These are phyloP conservation scores for Apocrypta bakeri DNA, from an alignment of 1,140 invertebrate species.

Conservation along the genomic window DNA sequence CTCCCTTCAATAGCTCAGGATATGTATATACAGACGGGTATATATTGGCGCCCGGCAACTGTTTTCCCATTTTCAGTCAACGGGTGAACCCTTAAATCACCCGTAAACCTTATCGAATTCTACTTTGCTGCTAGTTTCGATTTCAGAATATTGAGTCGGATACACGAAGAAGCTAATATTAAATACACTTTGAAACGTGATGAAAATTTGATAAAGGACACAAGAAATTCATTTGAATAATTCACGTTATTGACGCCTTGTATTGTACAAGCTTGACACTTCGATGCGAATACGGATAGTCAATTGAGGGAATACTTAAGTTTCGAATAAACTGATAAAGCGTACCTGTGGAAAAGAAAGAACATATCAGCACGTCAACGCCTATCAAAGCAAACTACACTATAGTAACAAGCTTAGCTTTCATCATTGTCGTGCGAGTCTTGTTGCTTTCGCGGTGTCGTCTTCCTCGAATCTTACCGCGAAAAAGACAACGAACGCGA, in stretches of 20 bases:
- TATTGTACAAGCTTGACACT: too few species aligned
- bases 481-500: background rate
- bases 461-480: background rate
- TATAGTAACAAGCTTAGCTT: background rate
- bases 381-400: slow-evolving; percentile 1
- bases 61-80: slow-evolving; percentile 41
- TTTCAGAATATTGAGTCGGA: slow-evolving; percentile 12
- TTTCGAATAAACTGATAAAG: too few species aligned
- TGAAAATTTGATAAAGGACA: background rate
- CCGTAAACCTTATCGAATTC: slow-evolving; percentile 40
- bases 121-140: slow-evolving; percentile 25
- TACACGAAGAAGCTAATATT: background rate
- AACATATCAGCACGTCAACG: slow-evolving; percentile 9
- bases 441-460: background rate
- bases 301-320: too few species aligned
- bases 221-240: too few species aligned
- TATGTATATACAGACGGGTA: slow-evolving; percentile 55
- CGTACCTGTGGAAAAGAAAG: background rate
- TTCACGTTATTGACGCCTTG: too few species aligned
- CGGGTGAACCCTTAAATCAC: slow-evolving; percentile 38
- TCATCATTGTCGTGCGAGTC: background rate
- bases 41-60: slow-evolving; percentile 60
- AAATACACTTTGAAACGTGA: background rate
- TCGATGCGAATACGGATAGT: too few species aligned
- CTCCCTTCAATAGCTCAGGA: slow-evolving; percentile 51